Evolutionary conservation across 2,888 invertebrate species (phyloP).

Genomic region (Ophioninae sp.): DNA sequence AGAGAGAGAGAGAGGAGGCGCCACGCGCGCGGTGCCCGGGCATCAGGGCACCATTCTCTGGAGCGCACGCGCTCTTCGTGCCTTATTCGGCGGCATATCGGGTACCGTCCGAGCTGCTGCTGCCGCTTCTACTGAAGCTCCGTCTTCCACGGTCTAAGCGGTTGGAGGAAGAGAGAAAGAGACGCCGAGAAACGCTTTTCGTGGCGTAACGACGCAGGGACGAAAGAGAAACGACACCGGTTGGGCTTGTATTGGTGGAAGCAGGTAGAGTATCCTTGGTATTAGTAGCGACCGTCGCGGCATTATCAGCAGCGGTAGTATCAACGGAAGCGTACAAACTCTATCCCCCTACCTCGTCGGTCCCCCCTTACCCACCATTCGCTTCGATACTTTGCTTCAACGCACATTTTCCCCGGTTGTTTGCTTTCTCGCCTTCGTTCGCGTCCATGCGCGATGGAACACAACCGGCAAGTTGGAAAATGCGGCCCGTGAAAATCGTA

Average conservation of each 20-base stretch:
- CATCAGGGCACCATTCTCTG: slow-evolving; percentile 76
- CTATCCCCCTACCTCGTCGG: slow-evolving; percentile 3
- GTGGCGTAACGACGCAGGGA: slow-evolving; percentile 38
- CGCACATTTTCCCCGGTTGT: slow-evolving; percentile 42
- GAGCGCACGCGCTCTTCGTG: slow-evolving; percentile 63
- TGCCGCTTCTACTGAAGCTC: slow-evolving; percentile 37
- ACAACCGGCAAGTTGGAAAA: slow-evolving; percentile 26
- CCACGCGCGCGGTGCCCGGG: slow-evolving; percentile 74
- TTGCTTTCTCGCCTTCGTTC: slow-evolving; percentile 36
- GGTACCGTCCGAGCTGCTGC: slow-evolving; percentile 57
- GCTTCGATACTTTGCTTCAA: slow-evolving; percentile 32
- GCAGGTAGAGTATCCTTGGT: not conserved
- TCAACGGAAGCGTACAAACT: slow-evolving; percentile 2
- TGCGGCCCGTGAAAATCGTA: slow-evolving; percentile 6
- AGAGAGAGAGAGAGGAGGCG: slow-evolving; percentile 35
- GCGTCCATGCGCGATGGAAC: slow-evolving; percentile 16
- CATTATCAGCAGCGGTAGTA: slow-evolving; percentile 10
- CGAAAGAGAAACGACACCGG: slow-evolving; percentile 12
- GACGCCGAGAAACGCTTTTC: slow-evolving; percentile 30
- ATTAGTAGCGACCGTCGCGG: slow-evolving; percentile 6
- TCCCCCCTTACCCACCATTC: no score
- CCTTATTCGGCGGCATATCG: slow-evolving; percentile 47
- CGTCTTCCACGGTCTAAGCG: slow-evolving; percentile 18
- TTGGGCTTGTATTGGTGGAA: slow-evolving; percentile 13
- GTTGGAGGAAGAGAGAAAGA: slow-evolving; percentile 11